Conservation (phyloP, 2,888 invertebrate genomes). For the Liposcelis brunnea region DNA sequence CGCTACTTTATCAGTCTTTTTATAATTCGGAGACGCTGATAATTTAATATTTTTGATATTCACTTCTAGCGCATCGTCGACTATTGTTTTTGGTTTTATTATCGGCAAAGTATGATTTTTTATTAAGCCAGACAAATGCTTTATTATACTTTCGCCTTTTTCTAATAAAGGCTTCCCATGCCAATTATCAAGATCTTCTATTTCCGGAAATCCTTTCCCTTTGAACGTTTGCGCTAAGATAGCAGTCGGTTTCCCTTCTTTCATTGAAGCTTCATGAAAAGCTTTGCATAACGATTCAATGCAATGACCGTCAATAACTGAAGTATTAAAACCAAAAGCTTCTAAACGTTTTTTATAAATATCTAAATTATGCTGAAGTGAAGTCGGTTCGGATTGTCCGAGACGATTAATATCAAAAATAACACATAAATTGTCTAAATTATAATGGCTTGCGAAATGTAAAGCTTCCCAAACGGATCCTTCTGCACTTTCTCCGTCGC, state of each 20-base stretch:
- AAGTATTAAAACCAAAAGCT: conserved; percentile 77
- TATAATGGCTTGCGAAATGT: conserved; percentile 86
- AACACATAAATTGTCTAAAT: conserved; percentile 89
- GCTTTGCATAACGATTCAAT: conserved; percentile 80
- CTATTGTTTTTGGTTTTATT: conserved; percentile 32
- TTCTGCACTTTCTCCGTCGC: too few relatives aligned
- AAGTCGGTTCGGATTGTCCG: conserved; percentile 92
- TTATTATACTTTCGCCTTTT: too few relatives aligned
- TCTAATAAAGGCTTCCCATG: too few relatives aligned
- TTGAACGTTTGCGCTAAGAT: conserved; percentile 92
- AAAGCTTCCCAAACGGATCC: conserved; percentile 99
- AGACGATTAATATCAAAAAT: conserved; percentile 95
- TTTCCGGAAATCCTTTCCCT: conserved; percentile 73
- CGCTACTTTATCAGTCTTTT: conserved; percentile 60
- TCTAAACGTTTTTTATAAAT: too few relatives aligned
- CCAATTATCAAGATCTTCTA: too few relatives aligned
- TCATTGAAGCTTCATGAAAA: too few relatives aligned
- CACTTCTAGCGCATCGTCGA: conserved; percentile 51
- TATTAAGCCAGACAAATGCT: conserved; percentile 51
- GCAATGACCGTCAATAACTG: conserved; percentile 93
- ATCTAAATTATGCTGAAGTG: too few relatives aligned
- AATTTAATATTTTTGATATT: too few relatives aligned
- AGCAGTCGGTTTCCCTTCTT: conserved; percentile 77
- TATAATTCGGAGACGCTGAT: conserved; percentile 67
- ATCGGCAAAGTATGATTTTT: conserved; percentile 36